phyloP scores from a whole-genome alignment of 2,888 invertebrate genomes.

The Zonitis immaculata region DNA sequence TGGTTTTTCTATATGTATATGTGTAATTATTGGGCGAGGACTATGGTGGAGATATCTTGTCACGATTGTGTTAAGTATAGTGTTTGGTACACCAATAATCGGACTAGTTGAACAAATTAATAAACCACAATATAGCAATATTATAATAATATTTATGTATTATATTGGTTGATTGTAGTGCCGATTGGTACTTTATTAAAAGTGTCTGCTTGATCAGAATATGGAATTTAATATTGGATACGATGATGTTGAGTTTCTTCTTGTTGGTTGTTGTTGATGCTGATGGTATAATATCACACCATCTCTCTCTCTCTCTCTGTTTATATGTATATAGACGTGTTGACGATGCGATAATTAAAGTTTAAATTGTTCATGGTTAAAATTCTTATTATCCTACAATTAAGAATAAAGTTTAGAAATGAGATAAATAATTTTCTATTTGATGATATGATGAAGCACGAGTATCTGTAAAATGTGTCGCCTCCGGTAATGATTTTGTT shows the following conservation, averaged over 20 bases:
- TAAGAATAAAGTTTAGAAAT: too few species aligned
- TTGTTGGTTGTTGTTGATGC: background rate
- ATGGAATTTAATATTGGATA: conserved; percentile 36
- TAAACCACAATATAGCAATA: background rate
- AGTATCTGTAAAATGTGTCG: background rate
- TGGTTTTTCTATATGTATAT: conserved; percentile 16
- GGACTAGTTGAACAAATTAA: conserved; percentile 36
- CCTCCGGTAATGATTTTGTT: background rate
- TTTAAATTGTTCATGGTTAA: too few species aligned
- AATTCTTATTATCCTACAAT: too few species aligned
- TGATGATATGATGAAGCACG: background rate
- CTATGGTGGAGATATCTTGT: conserved; percentile 45
- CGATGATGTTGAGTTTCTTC: background rate
- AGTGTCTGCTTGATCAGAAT: conserved; percentile 38
- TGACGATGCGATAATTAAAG: background rate
- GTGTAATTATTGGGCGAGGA: conserved; percentile 47
- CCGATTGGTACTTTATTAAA: conserved; percentile 47
- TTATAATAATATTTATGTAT: background rate
- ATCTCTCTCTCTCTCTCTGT: too few species aligned
- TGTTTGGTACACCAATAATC: conserved; percentile 49
- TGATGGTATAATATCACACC: background rate
- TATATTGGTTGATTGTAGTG: conserved; percentile 25
- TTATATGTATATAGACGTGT: too few species aligned
- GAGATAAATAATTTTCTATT: too few species aligned
- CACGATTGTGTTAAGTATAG: conserved; percentile 50